A percentile compares a stretch with the other conserved stretches of the same genome.
Evolutionary conservation across 2,113 vertebrate species (phyloP).

Genomic region (Morone chrysops): DNA sequence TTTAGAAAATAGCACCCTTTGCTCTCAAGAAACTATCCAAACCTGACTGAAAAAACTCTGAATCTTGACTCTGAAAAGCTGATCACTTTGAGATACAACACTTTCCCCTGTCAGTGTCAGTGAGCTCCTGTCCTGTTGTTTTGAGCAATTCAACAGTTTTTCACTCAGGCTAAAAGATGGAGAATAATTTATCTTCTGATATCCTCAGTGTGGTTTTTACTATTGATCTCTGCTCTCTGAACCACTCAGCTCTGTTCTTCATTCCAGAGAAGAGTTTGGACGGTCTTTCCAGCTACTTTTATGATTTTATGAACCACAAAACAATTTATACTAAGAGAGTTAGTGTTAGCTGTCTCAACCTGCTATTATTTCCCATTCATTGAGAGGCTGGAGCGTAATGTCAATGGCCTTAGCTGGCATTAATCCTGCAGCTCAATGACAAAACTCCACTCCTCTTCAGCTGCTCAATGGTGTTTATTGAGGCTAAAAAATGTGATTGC

Average conservation of each 20-base stretch:
- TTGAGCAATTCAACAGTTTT: constrained; percentile 21
- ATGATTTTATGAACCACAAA: background rate
- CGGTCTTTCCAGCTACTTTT: background rate
- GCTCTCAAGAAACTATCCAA: background rate
- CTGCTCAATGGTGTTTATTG: background rate
- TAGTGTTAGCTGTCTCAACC: too few species aligned
- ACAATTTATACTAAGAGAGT: background rate
- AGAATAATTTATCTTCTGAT: background rate
- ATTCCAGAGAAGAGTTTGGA: background rate
- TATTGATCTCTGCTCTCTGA: constrained; percentile 6
- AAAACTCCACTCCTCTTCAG: background rate
- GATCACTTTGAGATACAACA: constrained; percentile 11
- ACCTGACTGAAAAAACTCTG: background rate
- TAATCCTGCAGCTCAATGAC: constrained; percentile 11
- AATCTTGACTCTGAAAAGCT: background rate
- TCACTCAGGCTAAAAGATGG: constrained; percentile 5
- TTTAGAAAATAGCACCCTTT: background rate
- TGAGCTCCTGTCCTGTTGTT: background rate
- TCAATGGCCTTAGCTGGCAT: constrained; percentile 22
- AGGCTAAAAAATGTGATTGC: background rate
- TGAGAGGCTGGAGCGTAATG: background rate
- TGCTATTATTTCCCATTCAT: constrained; percentile 1
- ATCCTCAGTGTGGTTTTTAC: constrained; percentile 10
- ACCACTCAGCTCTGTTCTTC: constrained; percentile 2
- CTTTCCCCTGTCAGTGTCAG: constrained; percentile 9